Base-by-base conservation (phyloP, 2,888 invertebrate species). In the Volucella zonaria region DNA sequence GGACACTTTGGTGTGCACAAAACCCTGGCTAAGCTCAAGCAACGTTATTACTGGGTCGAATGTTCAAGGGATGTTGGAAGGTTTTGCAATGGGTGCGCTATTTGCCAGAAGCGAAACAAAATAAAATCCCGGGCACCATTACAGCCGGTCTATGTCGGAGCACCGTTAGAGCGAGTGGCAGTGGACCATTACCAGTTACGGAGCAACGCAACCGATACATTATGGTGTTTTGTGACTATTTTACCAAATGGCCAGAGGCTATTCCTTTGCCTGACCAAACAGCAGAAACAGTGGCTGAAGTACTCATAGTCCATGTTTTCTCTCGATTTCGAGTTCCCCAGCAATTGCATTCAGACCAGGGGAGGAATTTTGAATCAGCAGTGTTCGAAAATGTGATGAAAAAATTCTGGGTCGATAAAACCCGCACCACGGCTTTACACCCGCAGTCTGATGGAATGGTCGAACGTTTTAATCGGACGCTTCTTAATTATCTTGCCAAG, bases 391-490 rank as follows among this genome's bases (percentile, higher is more conserved):
- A 66, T 6, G 43, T 38, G 10, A 10, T 45, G 2, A n/a, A 15
- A 8, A 10, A 38, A 1, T 40, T 59, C 10, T 61, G 52, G 12
- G 38, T 70, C 9, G 43, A 66, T 31, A 83, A 68, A 11, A 68
- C 49, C 8, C 42, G 66, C 6, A 82, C 54, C 4, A 76, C 81
- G 1, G 58, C 59, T 4, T 23, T 71, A 6, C 68, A 82, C 18
- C 73, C 68, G 0, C 68, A 70, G 15, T 54, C 68, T 0, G 79
- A 83, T 43, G 79, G 77, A 3, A 80, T 80, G 83, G 83, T 86
- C 1, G 80, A 86, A 58, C 54, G 75, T 3, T 67, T 78, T 43
- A 77, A 67, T 18, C 77, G 77, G 3, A 66, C 76, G 23, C 23
- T 23, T 23, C 23, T 23, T 23, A 23, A 23, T 23, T 23, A 23